Evolutionary conservation across 1,140 invertebrate species (phyloP), one percentile per base, ranked within the genome.

Genomic region (Nilaparvata lugens): DNA sequence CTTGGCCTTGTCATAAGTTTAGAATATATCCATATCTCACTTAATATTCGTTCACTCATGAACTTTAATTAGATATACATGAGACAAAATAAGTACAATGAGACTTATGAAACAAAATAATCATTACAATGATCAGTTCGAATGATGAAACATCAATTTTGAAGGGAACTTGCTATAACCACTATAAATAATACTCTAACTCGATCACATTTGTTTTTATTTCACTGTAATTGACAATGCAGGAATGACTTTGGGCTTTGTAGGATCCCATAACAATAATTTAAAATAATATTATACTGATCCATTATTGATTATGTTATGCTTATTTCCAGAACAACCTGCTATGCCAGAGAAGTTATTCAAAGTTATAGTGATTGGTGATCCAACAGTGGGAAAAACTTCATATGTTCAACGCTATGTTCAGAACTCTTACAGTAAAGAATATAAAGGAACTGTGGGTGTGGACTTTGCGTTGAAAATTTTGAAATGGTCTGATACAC

Each of bases 391-490:
- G 1, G 78, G 78, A 4, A 79, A 79, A 65, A 79, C 78, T 1
- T 78, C 76, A 1, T 79, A 78, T 67, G 76, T 79, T 24, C 77
- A 78, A 64, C 67, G 77, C 19, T 79, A 79, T 64, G 72, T 78
- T 5, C 75, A 77, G 63, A 74, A 77, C 61, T 68, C 71, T 14
- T 79, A 73, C 64, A 72, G 71, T 48, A 69, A 68, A 57, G 75
- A 78, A 63, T 79, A 79, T 67, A 79, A 79, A 70, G 77, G 76
- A 11, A 79, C 78, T 4, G 76, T 79, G 6, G 78, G 78, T 24
- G 81, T 83, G 56, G 81, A 83, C 67, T 83, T 83, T 74, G 80
- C 80, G 9, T 68, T 83, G 56, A 83, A 83, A 71, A 77, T 81
- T 45, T 71, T 82, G 4, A 76, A 79, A 63, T 79, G 78, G 75